Percentiles rank a stretch among this genome's conserved stretches.
Conservation (phyloP, 2,888 invertebrate genomes). For the Malacosoma neustria region DNA sequence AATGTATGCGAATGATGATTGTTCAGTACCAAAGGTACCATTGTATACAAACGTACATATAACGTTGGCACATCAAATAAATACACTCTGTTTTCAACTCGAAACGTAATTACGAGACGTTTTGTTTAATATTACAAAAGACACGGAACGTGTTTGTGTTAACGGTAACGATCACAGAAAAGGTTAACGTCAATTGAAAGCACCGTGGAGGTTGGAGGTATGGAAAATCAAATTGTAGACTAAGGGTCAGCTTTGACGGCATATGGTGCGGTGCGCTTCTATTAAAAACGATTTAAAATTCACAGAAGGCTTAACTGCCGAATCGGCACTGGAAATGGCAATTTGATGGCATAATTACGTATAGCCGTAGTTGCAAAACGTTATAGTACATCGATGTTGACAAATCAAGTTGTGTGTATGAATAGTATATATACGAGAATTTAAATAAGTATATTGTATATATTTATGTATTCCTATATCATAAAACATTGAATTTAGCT, state of each 20-base stretch:
- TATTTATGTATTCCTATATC: too few relatives aligned
- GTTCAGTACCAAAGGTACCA: conserved; percentile 64
- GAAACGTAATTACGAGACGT: conserved; percentile 51
- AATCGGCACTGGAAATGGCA: conserved; percentile 39
- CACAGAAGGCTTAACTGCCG: conserved; percentile 59
- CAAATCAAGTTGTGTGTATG: conserved; percentile 40
- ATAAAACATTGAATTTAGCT: too few relatives aligned
- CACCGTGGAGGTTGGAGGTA: conserved; percentile 18
- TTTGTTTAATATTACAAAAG: conserved; percentile 35
- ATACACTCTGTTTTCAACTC: conserved; percentile 48
- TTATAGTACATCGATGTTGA: conserved; percentile 46
- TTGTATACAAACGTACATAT: conserved; percentile 65
- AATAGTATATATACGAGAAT: too few relatives aligned
- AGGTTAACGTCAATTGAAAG: conserved; percentile 5
- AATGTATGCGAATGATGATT: conserved; percentile 53
- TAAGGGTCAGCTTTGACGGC: conserved; percentile 41
- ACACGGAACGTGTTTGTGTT: conserved; percentile 13
- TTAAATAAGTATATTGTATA: too few relatives aligned
- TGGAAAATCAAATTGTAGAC: conserved; percentile 44
- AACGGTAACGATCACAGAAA: conserved; percentile 7
- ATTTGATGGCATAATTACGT: conserved; percentile 60
- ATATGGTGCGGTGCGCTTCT: conserved; percentile 31
- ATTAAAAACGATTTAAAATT: conserved; percentile 73
- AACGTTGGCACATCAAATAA: conserved; percentile 61
- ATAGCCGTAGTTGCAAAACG: conserved; percentile 43